Evolutionary conservation across 1,140 invertebrate species (phyloP).

Genomic region (Cardiocondyla obscurior): DNA sequence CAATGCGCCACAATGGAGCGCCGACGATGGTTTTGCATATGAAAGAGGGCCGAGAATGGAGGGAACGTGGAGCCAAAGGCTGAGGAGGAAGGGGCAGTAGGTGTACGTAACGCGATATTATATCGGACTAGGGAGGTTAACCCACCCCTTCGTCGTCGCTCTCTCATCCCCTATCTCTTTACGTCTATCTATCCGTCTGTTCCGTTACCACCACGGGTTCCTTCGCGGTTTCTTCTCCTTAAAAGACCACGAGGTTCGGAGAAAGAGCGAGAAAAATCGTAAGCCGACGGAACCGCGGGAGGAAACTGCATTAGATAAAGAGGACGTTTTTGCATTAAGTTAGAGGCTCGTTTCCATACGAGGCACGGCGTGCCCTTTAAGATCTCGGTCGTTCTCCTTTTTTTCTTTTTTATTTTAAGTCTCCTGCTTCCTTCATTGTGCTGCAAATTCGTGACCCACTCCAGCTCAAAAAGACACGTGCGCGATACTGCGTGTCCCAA

Average conservation of each 20-base stretch:
- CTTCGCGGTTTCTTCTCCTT: not conserved
- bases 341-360: slow-evolving; percentile 65
- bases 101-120: slow-evolving; percentile 70
- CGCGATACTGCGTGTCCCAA: not conserved
- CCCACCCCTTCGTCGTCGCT: not conserved
- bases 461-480: not conserved
- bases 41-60: slow-evolving; percentile 77
- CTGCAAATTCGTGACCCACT: slow-evolving; percentile 53
- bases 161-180: slow-evolving; percentile 41
- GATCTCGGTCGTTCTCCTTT: not conserved
- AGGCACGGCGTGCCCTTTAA: slow-evolving; percentile 39
- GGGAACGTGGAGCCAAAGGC: slow-evolving; percentile 42
- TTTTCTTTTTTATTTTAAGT: not conserved
- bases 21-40: slow-evolving; percentile 81
- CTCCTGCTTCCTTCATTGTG: slow-evolving; percentile 53
- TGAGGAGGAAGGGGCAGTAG: slow-evolving; percentile 59
- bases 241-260: not conserved
- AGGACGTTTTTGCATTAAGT: slow-evolving; percentile 58
- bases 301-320: slow-evolving; percentile 61
- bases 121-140: slow-evolving; percentile 68
- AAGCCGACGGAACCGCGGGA: slow-evolving; percentile 54
- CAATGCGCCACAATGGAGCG: slow-evolving; percentile 78
- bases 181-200: slow-evolving; percentile 49
- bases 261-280: not conserved
- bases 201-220: not conserved